phyloP scores from a whole-genome alignment of 2,113 vertebrate genomes.

The Pardalotus punctatus region DNA sequence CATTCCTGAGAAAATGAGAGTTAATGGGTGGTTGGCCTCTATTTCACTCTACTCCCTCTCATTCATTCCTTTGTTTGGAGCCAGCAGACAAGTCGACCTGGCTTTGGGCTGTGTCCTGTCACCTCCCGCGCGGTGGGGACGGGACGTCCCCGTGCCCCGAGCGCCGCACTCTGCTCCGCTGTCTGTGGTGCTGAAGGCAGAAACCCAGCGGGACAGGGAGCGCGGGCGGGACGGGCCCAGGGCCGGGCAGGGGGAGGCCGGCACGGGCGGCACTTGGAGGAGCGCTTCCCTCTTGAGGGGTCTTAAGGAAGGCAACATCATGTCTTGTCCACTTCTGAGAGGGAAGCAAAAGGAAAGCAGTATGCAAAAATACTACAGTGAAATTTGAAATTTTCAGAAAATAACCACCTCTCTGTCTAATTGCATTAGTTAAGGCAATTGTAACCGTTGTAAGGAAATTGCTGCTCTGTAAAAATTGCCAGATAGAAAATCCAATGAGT shows the following conservation, averaged over 20 bases:
- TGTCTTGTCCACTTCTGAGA: background rate
- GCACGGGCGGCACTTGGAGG: fast-evolving
- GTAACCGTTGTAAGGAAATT: conserved; percentile 1
- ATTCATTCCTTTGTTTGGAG: background rate
- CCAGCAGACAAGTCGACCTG: background rate
- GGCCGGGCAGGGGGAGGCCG: fast-evolving
- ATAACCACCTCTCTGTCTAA: background rate
- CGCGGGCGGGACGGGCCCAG: fast-evolving
- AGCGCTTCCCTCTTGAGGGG: background rate
- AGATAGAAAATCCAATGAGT: conserved; percentile 18
- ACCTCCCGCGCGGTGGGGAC: fast-evolving
- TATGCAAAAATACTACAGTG: background rate
- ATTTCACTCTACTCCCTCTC: background rate
- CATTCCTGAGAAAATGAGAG: background rate
- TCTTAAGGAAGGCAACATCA: background rate
- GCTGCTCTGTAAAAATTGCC: conserved; percentile 15
- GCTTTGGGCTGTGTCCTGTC: background rate
- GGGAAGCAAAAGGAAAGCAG: background rate
- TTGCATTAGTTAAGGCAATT: conserved; percentile 38
- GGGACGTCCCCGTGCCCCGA: fast-evolving
- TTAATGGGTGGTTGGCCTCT: background rate
- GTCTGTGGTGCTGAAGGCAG: conserved; percentile 4
- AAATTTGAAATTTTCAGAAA: background rate
- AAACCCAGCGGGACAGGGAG: fast-evolving
- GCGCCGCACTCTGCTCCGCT: fast-evolving